phyloP scores from a whole-genome alignment of 2,888 invertebrate genomes.

The Cephonodes hylas region DNA sequence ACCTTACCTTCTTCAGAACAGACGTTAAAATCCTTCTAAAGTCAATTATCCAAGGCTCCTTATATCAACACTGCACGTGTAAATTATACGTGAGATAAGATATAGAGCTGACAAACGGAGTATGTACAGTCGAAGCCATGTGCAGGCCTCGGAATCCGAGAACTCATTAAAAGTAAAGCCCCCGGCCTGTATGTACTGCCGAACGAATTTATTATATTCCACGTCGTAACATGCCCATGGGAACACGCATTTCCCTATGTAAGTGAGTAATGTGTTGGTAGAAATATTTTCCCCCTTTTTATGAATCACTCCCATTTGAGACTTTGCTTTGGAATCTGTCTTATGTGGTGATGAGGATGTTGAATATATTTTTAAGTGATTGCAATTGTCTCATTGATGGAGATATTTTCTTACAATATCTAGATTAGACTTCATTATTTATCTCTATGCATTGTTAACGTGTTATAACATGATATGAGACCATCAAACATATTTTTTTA shows the following conservation, averaged over 20 bases:
- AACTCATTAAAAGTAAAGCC: conserved; percentile 23
- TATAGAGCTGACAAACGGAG: not conserved
- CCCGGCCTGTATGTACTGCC: conserved; percentile 11
- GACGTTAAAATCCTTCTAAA: not conserved
- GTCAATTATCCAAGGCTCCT: not conserved
- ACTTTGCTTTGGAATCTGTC: not conserved
- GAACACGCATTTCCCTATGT: not conserved
- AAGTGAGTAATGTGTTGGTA: conserved; percentile 11
- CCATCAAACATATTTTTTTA: no score
- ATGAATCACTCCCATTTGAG: not conserved
- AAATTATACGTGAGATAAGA: not conserved
- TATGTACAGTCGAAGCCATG: not conserved
- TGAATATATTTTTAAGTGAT: no score
- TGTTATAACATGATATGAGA: no score
- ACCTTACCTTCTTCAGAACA: not conserved
- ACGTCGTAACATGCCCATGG: conserved; percentile 14
- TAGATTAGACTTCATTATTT: no score
- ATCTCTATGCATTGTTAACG: no score
- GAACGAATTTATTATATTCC: conserved; percentile 19
- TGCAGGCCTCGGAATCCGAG: conserved; percentile 12
- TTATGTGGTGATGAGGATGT: not conserved
- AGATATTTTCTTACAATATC: no score
- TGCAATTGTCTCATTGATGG: no score
- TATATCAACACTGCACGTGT: not conserved
- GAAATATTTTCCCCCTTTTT: conserved; percentile 2